Evolutionary conservation across 2,113 vertebrate species (phyloP).

Genomic region (Datnioides undecimradiatus): DNA sequence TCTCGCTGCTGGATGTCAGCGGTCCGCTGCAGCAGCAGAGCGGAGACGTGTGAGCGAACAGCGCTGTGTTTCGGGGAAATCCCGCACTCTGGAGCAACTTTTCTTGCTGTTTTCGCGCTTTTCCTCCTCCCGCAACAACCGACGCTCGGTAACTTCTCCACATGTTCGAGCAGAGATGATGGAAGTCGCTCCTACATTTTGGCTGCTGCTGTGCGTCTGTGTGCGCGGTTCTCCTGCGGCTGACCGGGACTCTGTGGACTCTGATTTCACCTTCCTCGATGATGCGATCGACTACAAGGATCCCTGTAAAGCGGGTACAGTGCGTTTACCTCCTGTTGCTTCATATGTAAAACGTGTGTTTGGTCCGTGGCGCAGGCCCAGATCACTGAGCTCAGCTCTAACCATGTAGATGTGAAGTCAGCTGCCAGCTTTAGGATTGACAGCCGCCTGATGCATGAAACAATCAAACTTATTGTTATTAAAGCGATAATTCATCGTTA

Average conservation of each 20-base stretch:
- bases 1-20: slow-evolving; percentile 63
- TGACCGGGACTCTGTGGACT: slow-evolving; percentile 63
- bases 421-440: too few relatives aligned
- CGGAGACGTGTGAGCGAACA: slow-evolving; percentile 75
- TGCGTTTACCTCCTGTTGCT: slow-evolving; percentile 1
- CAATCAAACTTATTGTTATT: not conserved
- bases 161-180: slow-evolving; percentile 54
- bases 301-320: slow-evolving; percentile 86
- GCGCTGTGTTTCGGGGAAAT: slow-evolving; percentile 51
- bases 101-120: not conserved
- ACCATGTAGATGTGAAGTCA: not conserved
- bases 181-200: slow-evolving; percentile 58
- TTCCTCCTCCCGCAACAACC: not conserved
- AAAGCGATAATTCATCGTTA: not conserved
- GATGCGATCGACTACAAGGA: slow-evolving; percentile 84
- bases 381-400: not conserved
- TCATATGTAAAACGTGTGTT: not conserved
- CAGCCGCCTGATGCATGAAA: not conserved
- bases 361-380: not conserved
- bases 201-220: slow-evolving; percentile 66
- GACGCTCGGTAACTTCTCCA: not conserved
- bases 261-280: slow-evolving; percentile 43
- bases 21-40: slow-evolving; percentile 72
- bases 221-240: slow-evolving; percentile 63
- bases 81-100: slow-evolving; percentile 54